These are phyloP conservation scores for Anthopleura xanthogrammica DNA, from an alignment of 92 coral and sea anemone genomes.

Conservation along the genomic window DNA sequence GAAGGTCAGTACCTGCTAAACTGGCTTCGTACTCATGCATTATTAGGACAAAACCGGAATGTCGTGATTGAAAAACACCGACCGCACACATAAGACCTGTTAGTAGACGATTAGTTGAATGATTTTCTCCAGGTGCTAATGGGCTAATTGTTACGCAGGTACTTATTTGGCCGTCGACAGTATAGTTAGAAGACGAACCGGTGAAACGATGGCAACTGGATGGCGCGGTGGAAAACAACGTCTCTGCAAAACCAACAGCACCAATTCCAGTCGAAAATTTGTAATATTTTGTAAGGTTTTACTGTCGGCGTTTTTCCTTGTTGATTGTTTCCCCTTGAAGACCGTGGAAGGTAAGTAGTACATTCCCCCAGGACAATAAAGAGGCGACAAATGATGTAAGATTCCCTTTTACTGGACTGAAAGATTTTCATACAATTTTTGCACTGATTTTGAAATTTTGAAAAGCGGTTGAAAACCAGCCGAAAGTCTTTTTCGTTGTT, in stretches of 20 bases:
- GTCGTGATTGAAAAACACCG: not conserved
- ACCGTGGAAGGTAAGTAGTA: slow-evolving; percentile 5
- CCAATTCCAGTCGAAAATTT: not conserved
- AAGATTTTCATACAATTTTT: not conserved
- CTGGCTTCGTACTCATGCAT: no score
- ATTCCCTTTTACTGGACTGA: not conserved
- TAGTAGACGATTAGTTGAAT: not conserved
- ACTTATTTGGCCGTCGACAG: not conserved
- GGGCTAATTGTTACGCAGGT: not conserved
- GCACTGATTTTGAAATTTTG: not conserved
- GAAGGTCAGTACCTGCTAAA: no score
- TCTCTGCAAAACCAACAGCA: not conserved
- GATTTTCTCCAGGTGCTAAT: not conserved
- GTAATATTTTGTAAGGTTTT: not conserved
- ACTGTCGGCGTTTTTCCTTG: not conserved
- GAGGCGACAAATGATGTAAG: not conserved
- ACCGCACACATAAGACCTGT: slow-evolving; percentile 1
- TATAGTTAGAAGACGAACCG: not conserved
- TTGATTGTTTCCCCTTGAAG: not conserved
- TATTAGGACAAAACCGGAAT: not conserved
- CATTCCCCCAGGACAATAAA: not conserved
- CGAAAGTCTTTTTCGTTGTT: not conserved
- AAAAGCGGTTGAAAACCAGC: not conserved
- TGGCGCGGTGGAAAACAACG: not conserved
- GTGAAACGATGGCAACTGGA: slow-evolving; percentile 3